Percentiles rank a stretch among this genome's conserved stretches.
Conservation (phyloP, 2,797 vertebrate species). For the Echiichthys vipera region DNA sequence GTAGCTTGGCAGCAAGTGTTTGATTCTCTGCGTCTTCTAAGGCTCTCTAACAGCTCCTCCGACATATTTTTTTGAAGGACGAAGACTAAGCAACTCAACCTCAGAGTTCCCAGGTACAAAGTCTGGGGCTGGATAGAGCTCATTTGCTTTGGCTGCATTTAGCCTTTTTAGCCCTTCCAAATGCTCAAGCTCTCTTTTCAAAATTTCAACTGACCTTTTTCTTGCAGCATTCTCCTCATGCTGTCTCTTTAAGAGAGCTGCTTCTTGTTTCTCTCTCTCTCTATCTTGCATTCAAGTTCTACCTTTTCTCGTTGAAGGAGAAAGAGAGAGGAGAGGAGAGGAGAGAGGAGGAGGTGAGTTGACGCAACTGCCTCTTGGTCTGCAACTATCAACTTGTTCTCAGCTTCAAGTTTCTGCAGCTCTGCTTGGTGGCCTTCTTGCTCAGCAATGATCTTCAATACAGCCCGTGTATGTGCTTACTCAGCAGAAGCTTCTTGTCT, state of each 20-base stretch:
- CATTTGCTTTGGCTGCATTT: constrained; percentile 16
- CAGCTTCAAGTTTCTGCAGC: not conserved
- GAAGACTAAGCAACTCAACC: constrained; percentile 19
- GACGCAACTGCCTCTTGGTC: constrained; percentile 7
- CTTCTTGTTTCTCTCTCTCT: not conserved
- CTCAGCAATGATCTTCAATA: constrained; percentile 12
- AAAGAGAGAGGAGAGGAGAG: too few species aligned
- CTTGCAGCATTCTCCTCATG: constrained; percentile 9
- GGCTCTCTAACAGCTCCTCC: constrained; percentile 25
- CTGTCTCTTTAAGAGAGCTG: constrained; percentile 1
- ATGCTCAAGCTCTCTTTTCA: constrained; percentile 23
- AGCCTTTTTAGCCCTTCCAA: constrained; percentile 38
- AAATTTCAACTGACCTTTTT: constrained; percentile 9
- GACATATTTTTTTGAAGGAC: constrained; percentile 54
- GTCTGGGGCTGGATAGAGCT: not conserved
- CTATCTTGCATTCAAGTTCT: not conserved
- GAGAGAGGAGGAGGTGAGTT: not conserved
- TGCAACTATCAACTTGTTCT: constrained; percentile 14
- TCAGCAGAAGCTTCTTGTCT: not conserved
- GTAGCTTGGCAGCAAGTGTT: constrained; percentile 34
- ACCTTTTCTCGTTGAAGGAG: constrained; percentile 3
- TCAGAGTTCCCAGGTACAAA: not conserved
- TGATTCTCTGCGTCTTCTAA: constrained; percentile 48
- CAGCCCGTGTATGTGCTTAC: not conserved
- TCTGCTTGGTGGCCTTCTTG: not conserved